Conservation (phyloP, 2,113 vertebrate genomes). For the Stegastes partitus region DNA sequence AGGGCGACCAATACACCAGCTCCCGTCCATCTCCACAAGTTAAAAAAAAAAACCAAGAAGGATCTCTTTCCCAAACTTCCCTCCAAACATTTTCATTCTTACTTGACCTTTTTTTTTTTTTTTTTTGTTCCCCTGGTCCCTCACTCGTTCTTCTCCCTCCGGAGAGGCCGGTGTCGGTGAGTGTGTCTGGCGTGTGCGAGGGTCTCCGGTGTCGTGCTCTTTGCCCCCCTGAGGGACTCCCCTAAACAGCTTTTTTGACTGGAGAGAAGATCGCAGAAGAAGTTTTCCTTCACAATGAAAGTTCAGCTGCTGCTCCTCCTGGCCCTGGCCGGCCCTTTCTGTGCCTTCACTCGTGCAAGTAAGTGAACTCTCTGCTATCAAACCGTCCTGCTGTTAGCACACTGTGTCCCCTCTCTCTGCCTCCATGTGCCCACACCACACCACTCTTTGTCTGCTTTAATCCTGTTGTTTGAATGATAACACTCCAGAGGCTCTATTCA, state of each 20-base stretch:
- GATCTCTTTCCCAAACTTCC: slow-evolving; percentile 30
- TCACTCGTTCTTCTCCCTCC: slow-evolving; percentile 23
- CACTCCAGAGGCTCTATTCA: slow-evolving; percentile 9
- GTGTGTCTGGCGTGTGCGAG: slow-evolving; percentile 41
- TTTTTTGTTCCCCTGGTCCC: slow-evolving; percentile 28
- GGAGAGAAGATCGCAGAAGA: slow-evolving; percentile 37
- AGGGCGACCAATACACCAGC: background rate
- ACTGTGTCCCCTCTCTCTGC: slow-evolving; percentile 62
- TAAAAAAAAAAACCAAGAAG: background rate
- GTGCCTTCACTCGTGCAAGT: slow-evolving; percentile 77
- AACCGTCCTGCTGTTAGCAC: slow-evolving; percentile 59
- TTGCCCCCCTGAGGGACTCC: slow-evolving; percentile 49
- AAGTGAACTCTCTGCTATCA: slow-evolving; percentile 67
- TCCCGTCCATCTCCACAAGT: slow-evolving; percentile 1
- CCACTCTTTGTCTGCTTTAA: slow-evolving; percentile 77
- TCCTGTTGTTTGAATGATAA: slow-evolving; percentile 37
- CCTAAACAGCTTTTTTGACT: slow-evolving; percentile 34
- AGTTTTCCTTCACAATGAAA: slow-evolving; percentile 65
- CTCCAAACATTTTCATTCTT: slow-evolving; percentile 35
- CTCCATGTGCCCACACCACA: slow-evolving; percentile 72
- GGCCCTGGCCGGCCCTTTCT: slow-evolving; percentile 77
- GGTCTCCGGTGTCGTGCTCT: slow-evolving; percentile 58
- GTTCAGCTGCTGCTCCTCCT: slow-evolving; percentile 77
- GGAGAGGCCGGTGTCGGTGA: slow-evolving; percentile 36
- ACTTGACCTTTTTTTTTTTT: slow-evolving; percentile 25